Evolutionary conservation across 2,888 invertebrate species (phyloP), one percentile per base, ranked within the genome.

Genomic region (Heliconius erato): DNA sequence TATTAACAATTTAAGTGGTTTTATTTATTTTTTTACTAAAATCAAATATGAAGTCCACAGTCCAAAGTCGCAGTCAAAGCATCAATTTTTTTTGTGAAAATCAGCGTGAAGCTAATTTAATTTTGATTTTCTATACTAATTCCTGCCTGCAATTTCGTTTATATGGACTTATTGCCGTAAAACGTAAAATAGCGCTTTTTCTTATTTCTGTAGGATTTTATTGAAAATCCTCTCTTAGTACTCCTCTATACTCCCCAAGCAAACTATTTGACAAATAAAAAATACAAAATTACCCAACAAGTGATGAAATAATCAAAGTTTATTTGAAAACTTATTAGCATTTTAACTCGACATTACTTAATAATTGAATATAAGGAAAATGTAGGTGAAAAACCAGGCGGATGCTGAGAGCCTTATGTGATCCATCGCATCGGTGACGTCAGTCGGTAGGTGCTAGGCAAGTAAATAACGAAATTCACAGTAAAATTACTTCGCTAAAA

Each of bases 321-420:
- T n/a, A 40, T 71, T 71, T 71, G 16, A n/a, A 14, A 71, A 44
- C 6, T 16, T 26, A 44, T 71, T 26, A 71, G 26, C 40, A 71
- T 40, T 71, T 40, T 35, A 65, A 63, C 44, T 23, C 2, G 78
- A 40, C 44, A 44, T 19, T 19, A 68, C n/a, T 19, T 28, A 44
- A 67, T 78, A 65, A 67, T 78, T 32, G 65, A 63, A 78, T 63
- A 76, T 65, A 78, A 78, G 78, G 78, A 78, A 78, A 68, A 78
- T 78, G 5, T 68, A 78, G 23, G 28, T 67, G 68, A 68, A 78
- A 78, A 78, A 44, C 65, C 78, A 26, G 23, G 28, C 78, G 78
- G 68, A 78, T 65, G 49, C 78, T 44, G 65, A 65, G 67, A 76
- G 76, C 35, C 44, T 63, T 26, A 7, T 6, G 63, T 26, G 63